Conservation (phyloP, 37 sponge, comb jelly and placozoan genomes). For the Chondrosia reniformis region DNA sequence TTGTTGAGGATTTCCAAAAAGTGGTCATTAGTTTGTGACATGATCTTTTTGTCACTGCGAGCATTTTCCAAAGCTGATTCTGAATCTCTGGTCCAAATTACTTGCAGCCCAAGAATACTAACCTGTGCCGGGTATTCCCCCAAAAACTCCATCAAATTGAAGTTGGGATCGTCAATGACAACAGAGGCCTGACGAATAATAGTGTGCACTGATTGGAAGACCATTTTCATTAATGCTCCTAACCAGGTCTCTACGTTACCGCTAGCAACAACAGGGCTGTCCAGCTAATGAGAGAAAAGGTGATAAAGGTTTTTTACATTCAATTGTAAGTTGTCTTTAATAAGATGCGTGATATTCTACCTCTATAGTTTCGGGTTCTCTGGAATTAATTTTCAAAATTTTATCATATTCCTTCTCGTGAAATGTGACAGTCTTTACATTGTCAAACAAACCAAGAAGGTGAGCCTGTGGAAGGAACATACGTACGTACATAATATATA, state of each 20-base stretch:
- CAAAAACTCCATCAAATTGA: conserved; percentile 88
- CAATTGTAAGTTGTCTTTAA: neutral
- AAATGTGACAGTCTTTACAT: conserved; percentile 94
- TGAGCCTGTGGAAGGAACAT: conserved; percentile 53
- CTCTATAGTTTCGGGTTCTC: conserved; percentile 95
- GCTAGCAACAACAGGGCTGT: conserved; percentile 84
- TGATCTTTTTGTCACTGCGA: conserved; percentile 86
- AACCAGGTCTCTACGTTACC: conserved; percentile 97
- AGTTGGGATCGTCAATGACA: conserved; percentile 87
- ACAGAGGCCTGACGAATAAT: conserved; percentile 76
- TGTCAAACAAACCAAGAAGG: conserved; percentile 96
- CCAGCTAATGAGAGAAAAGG: conserved; percentile 41
- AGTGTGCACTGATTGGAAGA: conserved; percentile 70
- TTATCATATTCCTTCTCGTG: conserved; percentile 96
- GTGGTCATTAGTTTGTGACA: conserved; percentile 74
- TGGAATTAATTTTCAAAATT: conserved; percentile 91
- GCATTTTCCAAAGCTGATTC: conserved; percentile 80
- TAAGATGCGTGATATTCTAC: conserved; percentile 25
- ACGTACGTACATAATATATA: neutral
- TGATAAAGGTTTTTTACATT: neutral
- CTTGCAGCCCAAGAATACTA: conserved; percentile 88
- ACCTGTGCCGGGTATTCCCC: conserved; percentile 88
- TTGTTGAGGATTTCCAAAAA: conserved; percentile 85
- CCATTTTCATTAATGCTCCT: conserved; percentile 63
- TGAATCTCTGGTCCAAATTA: conserved; percentile 92